Evolutionary conservation across 2,113 vertebrate genomes (phyloP), one percentile per base, ranked within the genome.

Genomic region (Chaetorhynchus papuensis): DNA sequence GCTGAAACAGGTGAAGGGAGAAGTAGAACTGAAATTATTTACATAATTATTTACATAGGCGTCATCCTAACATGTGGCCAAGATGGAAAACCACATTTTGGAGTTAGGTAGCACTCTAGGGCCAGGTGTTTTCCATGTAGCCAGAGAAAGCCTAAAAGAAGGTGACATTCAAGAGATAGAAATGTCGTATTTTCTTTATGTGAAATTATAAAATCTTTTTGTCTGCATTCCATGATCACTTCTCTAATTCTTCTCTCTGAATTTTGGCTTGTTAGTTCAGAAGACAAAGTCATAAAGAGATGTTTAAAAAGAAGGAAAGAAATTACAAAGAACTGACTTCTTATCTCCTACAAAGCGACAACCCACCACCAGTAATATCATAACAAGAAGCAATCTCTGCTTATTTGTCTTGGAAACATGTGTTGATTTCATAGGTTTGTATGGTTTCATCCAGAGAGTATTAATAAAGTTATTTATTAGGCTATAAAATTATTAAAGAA

Each of bases 101-200:
- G 21, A 63, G 21, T 5, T 21, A 13, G 3, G 27, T 10, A 54
- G 8, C 5, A 11, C 8, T 37, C 26, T 37, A 61, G 10, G 12
- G 13, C 3, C 13, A 17, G 4, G 11, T 6, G 2, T 74, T 89
- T 81, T 74, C 24, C 11, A 31, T 5, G 5, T 44, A 53, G 19
- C 5, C 45, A 65, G 53, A 89, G 39, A 86, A 91, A 60, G 22
- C 17, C 28, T 54, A 31, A 75, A 78, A 70, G 47, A 39, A 57
- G 15, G 1, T 0, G 0, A 4, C 3, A 13, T 53, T 64, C 21
- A 64, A 65, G 35, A 75, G 3, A 17, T 9, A 74, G 3, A 9
- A 77, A 81, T 37, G 11, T 33, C 7, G 68, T 1, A 10, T 47
- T 59, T 82, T 54, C 52, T 56, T 74, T 47, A 39, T 52, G 35